Conservation (phyloP, 37 sponge, comb jelly and placozoan species). For the Chondrilla cf. caribensis region DNA sequence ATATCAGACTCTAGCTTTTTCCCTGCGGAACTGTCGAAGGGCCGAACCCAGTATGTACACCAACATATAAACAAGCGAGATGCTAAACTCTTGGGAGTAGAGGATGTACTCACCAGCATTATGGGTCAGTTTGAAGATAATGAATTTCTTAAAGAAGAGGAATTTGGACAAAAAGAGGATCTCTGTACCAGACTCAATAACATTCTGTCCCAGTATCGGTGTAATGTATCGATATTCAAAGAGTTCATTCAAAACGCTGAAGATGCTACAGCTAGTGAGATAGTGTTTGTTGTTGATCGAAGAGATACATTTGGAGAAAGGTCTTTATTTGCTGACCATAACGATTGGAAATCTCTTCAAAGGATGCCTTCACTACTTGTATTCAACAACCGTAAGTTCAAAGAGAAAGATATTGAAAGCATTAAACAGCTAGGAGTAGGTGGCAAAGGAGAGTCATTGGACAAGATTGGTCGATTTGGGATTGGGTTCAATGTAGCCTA, state of each 20-base stretch:
- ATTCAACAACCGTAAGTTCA: conserved; percentile 67
- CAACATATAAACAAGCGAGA: neutral
- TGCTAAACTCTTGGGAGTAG: conserved; percentile 37
- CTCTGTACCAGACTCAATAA: conserved; percentile 60
- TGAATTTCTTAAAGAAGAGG: conserved; percentile 36
- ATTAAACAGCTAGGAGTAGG: conserved; percentile 72
- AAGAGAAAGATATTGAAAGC: conserved; percentile 65
- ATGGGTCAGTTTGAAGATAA: conserved; percentile 43
- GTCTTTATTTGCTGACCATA: conserved; percentile 18
- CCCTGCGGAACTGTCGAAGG: neutral
- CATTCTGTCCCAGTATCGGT: conserved; percentile 57
- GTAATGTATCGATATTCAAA: conserved; percentile 59
- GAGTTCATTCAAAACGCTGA: conserved; percentile 85
- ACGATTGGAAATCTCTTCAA: conserved; percentile 57
- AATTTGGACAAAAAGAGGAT: conserved; percentile 80
- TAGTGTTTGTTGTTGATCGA: conserved; percentile 64
- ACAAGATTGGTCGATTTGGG: conserved; percentile 76
- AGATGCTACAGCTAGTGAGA: conserved; percentile 70
- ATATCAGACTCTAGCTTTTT: neutral
- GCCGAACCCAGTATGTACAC: conserved; percentile 29
- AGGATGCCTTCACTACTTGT: conserved; percentile 51
- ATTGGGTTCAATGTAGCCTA: conserved; percentile 87
- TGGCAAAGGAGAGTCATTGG: conserved; percentile 45
- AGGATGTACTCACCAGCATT: conserved; percentile 29
- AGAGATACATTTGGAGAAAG: conserved; percentile 24